Evolutionary conservation across 2,113 vertebrate genomes (phyloP).

Genomic region (Carassius gibelio): DNA sequence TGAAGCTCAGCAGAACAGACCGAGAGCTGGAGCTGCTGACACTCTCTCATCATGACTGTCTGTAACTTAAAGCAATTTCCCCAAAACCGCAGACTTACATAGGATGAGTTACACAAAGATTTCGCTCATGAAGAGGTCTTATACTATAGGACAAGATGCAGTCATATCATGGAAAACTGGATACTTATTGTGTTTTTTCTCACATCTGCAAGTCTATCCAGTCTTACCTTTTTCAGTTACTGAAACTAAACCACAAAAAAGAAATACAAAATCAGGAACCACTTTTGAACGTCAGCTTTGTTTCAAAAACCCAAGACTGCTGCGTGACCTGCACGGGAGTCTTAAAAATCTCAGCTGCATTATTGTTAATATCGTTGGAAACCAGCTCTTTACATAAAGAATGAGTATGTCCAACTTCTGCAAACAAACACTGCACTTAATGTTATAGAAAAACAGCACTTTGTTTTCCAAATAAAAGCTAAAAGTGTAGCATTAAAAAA

Average conservation of each 20-base stretch:
- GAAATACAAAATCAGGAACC: background rate
- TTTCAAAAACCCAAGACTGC: background rate
- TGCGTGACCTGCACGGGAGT: too few species aligned
- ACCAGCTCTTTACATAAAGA: background rate
- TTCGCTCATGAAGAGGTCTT: background rate
- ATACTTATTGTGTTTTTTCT: background rate
- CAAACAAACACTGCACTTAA: too few species aligned
- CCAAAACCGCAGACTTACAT: too few species aligned
- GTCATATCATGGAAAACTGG: background rate
- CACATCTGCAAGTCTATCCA: background rate
- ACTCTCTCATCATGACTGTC: background rate
- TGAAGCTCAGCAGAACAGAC: background rate
- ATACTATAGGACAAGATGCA: background rate
- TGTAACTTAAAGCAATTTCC: constrained; percentile 9
- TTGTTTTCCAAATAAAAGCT: too few species aligned
- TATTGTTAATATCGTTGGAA: background rate
- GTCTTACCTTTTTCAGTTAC: background rate
- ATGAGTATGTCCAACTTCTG: too few species aligned
- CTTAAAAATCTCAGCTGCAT: too few species aligned
- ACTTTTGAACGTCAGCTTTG: background rate
- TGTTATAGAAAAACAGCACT: too few species aligned
- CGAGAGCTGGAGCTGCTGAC: background rate
- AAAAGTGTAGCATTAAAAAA: background rate
- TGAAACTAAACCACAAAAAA: background rate
- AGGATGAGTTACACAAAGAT: background rate